Percentiles rank a stretch among this genome's conserved stretches.
These are phyloP conservation scores for Lethenteron reissneri DNA, from an alignment of 2,113 vertebrate genomes.

Conservation along the genomic window DNA sequence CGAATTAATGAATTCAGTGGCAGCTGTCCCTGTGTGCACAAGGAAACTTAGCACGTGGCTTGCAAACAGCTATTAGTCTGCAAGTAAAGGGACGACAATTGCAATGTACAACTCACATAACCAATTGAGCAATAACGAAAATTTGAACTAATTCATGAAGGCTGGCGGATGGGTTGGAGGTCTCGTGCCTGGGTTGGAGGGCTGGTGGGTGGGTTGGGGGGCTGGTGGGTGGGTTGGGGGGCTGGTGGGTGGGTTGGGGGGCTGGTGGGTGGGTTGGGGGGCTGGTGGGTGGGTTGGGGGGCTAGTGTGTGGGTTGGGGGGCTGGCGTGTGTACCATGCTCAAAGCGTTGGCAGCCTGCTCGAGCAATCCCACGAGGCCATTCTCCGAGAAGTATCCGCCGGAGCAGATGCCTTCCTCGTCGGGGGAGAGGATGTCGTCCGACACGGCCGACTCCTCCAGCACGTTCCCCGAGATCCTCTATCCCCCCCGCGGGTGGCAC, in stretches of 20 bases:
- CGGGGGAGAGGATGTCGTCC: constrained; percentile 87
- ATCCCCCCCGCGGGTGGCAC: constrained; percentile 2
- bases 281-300: too few species aligned
- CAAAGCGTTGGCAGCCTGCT: constrained; percentile 83
- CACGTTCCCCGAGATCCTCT: constrained; percentile 96
- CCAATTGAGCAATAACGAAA: not conserved
- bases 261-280: too few species aligned
- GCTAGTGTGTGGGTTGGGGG: too few species aligned
- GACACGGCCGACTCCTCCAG: constrained; percentile 94
- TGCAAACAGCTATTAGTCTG: too few species aligned
- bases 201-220: too few species aligned
- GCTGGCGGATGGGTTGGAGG: too few species aligned
- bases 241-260: too few species aligned
- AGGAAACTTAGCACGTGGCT: too few species aligned
- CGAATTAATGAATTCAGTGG: too few species aligned
- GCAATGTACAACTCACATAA: constrained; percentile 2
- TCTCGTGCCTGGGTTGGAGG: too few species aligned
- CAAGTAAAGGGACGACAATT: not conserved
- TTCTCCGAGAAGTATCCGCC: constrained; percentile 95
- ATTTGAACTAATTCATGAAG: not conserved
- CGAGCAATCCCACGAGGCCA: constrained; percentile 80
- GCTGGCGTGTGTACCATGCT: constrained; percentile 46
- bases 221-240: too few species aligned
- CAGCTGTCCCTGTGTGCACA: too few species aligned
- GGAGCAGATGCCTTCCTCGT: constrained; percentile 95